Evolutionary conservation across 2,797 vertebrate species (phyloP).

Genomic region (Microctenopoma steveboyesi): DNA sequence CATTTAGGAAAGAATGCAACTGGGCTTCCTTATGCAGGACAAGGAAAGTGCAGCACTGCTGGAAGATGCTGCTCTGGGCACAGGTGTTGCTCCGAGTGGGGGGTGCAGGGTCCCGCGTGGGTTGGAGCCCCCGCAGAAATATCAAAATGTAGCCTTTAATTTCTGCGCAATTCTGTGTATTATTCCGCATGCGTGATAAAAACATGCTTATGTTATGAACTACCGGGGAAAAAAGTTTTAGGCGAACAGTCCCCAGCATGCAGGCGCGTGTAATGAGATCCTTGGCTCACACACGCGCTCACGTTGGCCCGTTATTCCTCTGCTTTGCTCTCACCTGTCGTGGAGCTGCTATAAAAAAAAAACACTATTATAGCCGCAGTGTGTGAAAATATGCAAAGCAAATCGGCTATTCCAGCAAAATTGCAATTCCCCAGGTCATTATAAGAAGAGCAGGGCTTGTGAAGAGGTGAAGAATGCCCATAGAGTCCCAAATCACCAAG

Average conservation of each 20-base stretch:
- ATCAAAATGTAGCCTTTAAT: conserved; percentile 8
- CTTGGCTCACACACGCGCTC: not conserved
- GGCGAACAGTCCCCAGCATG: not conserved
- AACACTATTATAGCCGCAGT: conserved; percentile 15
- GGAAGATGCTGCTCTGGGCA: conserved; percentile 24
- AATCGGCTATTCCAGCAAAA: conserved; percentile 46
- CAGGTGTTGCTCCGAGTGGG: conserved; percentile 53
- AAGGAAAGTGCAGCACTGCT: conserved; percentile 7
- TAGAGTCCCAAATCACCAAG: conserved; percentile 32
- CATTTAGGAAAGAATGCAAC: conserved; percentile 35
- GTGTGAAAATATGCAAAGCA: conserved; percentile 48
- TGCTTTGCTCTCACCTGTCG: conserved; percentile 56
- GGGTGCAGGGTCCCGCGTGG: not conserved
- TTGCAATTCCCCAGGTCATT: conserved; percentile 41
- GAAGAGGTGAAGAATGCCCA: conserved; percentile 32
- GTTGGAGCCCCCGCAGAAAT: not conserved
- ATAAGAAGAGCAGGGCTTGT: conserved; percentile 18
- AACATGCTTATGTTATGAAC: not conserved
- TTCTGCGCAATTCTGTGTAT: not conserved
- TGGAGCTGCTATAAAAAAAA: conserved; percentile 24
- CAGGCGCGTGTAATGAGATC: not conserved
- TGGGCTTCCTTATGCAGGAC: conserved; percentile 12
- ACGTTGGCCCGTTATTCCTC: conserved; percentile 18
- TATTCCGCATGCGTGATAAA: not conserved
- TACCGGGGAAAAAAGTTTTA: conserved; percentile 1